These are phyloP conservation scores for Hybognathus amarus DNA, from an alignment of 2,797 vertebrate genomes.

Conservation along the genomic window DNA sequence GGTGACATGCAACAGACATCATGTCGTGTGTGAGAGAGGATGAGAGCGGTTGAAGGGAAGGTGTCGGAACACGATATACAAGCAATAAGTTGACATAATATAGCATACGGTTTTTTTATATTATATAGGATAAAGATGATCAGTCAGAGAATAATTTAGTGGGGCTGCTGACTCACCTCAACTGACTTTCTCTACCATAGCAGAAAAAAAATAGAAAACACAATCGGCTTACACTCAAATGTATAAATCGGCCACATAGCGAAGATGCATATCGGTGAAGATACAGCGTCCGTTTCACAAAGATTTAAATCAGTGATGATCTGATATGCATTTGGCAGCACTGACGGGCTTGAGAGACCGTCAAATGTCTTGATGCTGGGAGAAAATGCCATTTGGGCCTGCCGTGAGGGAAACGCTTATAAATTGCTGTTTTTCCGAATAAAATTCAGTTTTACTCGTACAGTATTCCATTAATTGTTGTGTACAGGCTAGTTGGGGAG, in stretches of 20 bases:
- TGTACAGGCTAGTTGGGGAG: slow-evolving; percentile 36
- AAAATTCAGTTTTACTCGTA: neutral
- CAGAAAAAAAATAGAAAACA: neutral
- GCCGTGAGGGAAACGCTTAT: neutral
- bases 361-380: neutral
- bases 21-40: slow-evolving; percentile 27
- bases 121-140: neutral
- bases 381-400: neutral
- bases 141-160: slow-evolving; percentile 8
- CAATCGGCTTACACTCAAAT: slow-evolving; percentile 24
- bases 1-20: slow-evolving; percentile 29
- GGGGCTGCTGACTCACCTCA: slow-evolving; percentile 34
- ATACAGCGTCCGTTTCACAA: slow-evolving; percentile 20
- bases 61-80: slow-evolving; percentile 29
- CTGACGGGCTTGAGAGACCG: slow-evolving; percentile 20
- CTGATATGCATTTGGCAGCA: slow-evolving; percentile 29
- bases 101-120: neutral
- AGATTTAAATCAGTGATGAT: slow-evolving; percentile 10
- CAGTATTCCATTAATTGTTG: neutral
- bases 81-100: slow-evolving; percentile 2
- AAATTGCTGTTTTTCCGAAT: neutral
- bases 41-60: slow-evolving; percentile 45
- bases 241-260: neutral
- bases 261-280: slow-evolving; percentile 9
- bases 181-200: slow-evolving; percentile 17